Evolutionary conservation across 1,140 invertebrate species (phyloP).

Genomic region (Ceratosolen solmsi): DNA sequence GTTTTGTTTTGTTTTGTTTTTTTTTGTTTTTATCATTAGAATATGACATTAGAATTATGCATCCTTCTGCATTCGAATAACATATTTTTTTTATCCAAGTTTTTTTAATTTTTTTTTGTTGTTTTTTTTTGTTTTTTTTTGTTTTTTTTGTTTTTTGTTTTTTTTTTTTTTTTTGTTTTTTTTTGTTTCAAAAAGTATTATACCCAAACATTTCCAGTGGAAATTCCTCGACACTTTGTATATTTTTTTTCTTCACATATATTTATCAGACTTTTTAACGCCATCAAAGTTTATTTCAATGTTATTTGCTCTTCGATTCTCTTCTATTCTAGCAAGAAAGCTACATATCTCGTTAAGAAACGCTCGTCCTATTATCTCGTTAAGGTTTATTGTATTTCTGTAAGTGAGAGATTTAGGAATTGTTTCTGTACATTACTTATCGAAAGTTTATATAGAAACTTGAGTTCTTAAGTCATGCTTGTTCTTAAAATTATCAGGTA

Average conservation of each 20-base stretch:
- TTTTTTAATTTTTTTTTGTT: too few relatives aligned
- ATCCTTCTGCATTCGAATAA: constrained; percentile 10
- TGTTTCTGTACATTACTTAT: not conserved
- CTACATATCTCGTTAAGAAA: constrained; percentile 7
- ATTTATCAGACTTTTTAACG: constrained; percentile 44
- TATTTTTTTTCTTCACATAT: too few relatives aligned
- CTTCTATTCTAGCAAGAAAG: constrained; percentile 23
- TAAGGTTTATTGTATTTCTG: constrained; percentile 32
- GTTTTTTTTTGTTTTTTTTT: too few relatives aligned
- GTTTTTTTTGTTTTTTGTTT: too few relatives aligned
- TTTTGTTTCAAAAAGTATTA: constrained; percentile 37
- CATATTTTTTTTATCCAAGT: constrained; percentile 28
- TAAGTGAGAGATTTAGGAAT: constrained; percentile 2
- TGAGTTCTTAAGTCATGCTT: not conserved
- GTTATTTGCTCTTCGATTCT: constrained; percentile 2
- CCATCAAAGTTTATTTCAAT: constrained; percentile 7
- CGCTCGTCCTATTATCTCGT: constrained; percentile 7
- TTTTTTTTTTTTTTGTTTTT: too few relatives aligned
- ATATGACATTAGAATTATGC: constrained; percentile 29
- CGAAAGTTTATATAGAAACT: constrained; percentile 2
- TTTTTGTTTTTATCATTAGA: too few relatives aligned
- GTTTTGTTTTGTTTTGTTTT: too few relatives aligned
- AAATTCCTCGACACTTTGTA: constrained; percentile 29
- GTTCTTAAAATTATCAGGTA: constrained; percentile 28
- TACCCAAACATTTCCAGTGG: constrained; percentile 30